Evolutionary conservation across 2,797 vertebrate species (phyloP).

Genomic region (Gadopsis bispinosus): DNA sequence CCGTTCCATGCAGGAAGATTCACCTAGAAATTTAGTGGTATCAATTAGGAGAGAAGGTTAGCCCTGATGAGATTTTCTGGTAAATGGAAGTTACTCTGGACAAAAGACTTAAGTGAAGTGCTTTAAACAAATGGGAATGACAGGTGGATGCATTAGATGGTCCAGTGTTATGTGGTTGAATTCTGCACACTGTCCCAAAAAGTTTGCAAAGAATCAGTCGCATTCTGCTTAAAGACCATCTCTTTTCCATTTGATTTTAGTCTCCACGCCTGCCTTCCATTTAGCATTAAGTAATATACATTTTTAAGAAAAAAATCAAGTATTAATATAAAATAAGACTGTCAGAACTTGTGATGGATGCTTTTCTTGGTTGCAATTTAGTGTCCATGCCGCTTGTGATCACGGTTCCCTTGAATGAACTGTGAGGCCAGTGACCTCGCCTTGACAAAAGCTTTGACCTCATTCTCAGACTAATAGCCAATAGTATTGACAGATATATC

Average conservation of each 20-base stretch:
- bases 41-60: neutral
- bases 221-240: neutral
- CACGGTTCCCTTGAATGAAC: slow-evolving; percentile 57
- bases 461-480: slow-evolving; percentile 49
- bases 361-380: slow-evolving; percentile 5
- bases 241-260: neutral
- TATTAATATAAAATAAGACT: neutral
- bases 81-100: neutral
- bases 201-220: neutral
- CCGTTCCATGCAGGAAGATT: neutral
- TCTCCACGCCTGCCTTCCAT: neutral
- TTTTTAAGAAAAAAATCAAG: neutral
- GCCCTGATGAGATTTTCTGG: slow-evolving; percentile 4
- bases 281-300: neutral
- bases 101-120: neutral
- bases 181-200: neutral
- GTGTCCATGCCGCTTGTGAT: slow-evolving; percentile 15
- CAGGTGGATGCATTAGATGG: neutral
- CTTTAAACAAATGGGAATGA: neutral
- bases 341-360: neutral
- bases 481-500: slow-evolving; percentile 65
- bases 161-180: neutral
- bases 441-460: slow-evolving; percentile 75
- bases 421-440: slow-evolving; percentile 59
- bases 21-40: neutral